phyloP scores from a whole-genome alignment of 1,140 invertebrate species.

The Eriocheir sinensis region DNA sequence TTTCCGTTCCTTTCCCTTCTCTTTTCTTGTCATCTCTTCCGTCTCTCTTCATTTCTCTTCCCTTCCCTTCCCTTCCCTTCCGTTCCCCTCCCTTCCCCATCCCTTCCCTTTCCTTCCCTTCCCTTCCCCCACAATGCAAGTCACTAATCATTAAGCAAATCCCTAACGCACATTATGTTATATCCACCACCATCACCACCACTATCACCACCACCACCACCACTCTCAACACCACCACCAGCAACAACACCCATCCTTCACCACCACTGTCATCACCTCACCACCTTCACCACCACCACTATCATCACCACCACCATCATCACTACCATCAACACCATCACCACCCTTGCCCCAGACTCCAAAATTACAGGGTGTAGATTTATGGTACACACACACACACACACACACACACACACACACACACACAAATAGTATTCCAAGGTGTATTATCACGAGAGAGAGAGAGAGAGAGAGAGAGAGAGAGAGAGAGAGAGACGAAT shows the following conservation, averaged over 20 bases:
- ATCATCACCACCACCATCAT: neutral
- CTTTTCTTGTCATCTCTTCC: neutral
- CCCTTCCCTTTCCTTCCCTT: neutral
- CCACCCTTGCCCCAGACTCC: no score
- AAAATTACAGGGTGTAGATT: no score
- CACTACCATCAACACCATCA: no score
- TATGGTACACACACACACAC: no score
- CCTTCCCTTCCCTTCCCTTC: neutral
- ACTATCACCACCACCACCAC: neutral
- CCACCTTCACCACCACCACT: neutral
- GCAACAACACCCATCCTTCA: neutral
- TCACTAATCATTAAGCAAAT: no score
- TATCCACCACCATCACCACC: neutral
- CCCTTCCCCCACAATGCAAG: no score
- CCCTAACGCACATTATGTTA: no score
- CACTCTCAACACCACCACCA: neutral
- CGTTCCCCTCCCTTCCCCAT: neutral
- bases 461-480: no score
- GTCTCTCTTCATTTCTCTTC: neutral
- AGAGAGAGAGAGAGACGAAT: no score
- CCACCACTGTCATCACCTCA: slow-evolving; percentile 1
- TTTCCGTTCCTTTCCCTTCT: neutral
- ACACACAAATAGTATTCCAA: no score
- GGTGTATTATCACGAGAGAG: no score
- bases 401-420: no score